Conservation (phyloP, 2,797 vertebrate genomes). For the Echiichthys vipera region DNA sequence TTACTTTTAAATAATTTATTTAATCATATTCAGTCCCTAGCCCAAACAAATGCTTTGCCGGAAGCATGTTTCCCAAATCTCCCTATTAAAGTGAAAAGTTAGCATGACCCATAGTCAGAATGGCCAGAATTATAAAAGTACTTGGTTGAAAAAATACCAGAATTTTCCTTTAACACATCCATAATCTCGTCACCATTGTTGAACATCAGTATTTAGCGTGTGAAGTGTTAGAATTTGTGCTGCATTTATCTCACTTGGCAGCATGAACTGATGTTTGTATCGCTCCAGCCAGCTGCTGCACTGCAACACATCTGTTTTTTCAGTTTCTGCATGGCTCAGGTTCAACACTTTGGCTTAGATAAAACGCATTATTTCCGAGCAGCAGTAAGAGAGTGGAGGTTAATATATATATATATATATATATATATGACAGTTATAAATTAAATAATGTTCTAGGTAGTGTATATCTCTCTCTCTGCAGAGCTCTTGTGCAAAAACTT, state of each 20-base stretch:
- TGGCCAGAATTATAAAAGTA: background rate
- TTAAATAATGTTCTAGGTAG: constrained; percentile 35
- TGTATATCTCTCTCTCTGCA: constrained; percentile 51
- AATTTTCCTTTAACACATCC: background rate
- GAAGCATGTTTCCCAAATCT: background rate
- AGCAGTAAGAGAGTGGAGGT: constrained; percentile 61
- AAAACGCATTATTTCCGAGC: constrained; percentile 90
- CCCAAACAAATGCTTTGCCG: background rate
- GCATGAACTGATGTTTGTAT: constrained; percentile 37
- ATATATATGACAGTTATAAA: constrained; percentile 49
- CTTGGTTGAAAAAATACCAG: background rate
- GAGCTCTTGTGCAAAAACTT: constrained; percentile 88
- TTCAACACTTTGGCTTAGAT: constrained; percentile 91
- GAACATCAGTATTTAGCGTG: constrained; percentile 30
- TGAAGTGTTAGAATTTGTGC: constrained; percentile 9
- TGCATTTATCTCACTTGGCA: constrained; percentile 44
- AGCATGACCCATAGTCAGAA: background rate
- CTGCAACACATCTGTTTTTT: constrained; percentile 48
- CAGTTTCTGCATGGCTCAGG: constrained; percentile 78
- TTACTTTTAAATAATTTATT: background rate
- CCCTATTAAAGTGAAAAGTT: background rate
- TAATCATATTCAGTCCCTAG: too few relatives aligned
- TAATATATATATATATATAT: constrained; percentile 57
- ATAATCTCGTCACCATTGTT: background rate
- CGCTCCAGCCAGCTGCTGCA: constrained; percentile 42